A percentile compares a stretch with the other conserved stretches of the same genome.
phyloP scores from a whole-genome alignment of 2,888 invertebrate species.

The Dryocosmus kuriphilus region DNA sequence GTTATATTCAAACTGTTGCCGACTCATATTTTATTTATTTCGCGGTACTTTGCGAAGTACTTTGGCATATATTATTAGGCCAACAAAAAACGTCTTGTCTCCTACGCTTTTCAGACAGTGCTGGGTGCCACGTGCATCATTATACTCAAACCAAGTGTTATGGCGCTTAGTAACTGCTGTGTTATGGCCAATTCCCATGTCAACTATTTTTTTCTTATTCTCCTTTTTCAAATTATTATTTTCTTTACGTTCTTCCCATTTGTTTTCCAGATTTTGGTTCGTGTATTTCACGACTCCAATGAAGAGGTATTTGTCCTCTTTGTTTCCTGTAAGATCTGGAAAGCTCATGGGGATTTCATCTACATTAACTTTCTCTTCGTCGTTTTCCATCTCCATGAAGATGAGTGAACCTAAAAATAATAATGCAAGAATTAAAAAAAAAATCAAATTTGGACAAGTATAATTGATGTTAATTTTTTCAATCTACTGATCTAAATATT shows the following conservation, averaged over 20 bases:
- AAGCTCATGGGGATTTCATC: neutral
- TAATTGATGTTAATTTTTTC: neutral
- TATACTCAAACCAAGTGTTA: neutral
- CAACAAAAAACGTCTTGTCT: neutral
- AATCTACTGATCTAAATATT: no score
- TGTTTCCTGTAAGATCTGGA: neutral
- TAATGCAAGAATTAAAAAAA: neutral
- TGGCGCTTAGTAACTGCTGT: neutral
- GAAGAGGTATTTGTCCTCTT: conserved; percentile 5
- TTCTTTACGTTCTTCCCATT: no score
- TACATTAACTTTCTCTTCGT: neutral
- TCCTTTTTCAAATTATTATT: neutral
- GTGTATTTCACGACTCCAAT: conserved; percentile 7
- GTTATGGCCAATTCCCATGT: neutral
- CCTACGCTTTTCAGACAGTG: neutral
- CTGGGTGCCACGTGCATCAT: neutral
- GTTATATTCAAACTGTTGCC: no score
- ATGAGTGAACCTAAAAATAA: neutral
- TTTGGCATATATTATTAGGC: conserved; percentile 9
- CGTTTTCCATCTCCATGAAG: neutral
- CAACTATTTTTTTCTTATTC: neutral
- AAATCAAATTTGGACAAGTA: neutral
- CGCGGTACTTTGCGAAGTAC: no score
- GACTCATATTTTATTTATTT: neutral
- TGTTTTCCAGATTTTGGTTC: neutral